Evolutionary conservation across 2,797 vertebrate species (phyloP), one percentile per base, ranked within the genome.

Genomic region (Crax fasciolata): DNA sequence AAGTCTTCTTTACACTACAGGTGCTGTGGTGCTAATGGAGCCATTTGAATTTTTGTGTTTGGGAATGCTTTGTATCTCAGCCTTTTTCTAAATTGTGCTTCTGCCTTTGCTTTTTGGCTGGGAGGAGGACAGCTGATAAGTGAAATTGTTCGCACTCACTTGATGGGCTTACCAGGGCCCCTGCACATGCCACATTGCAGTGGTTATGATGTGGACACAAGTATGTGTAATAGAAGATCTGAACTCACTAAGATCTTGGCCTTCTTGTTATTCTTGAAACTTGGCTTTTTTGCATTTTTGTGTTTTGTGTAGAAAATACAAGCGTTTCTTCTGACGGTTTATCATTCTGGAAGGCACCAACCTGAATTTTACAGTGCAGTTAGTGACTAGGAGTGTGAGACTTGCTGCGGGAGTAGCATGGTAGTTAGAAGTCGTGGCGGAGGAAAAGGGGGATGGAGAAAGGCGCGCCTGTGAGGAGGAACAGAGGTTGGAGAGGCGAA

Each of bases 51-150:
- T 93, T 84, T 49, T 28, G 10, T 20, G 17, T n/a, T 9, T 48
- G 75, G 90, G 93, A 39, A 84, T 59, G 70, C 13, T 87, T 74
- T 91, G 68, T 95, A 65, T 71, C 72, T 74, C 51, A 10, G 41
- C 71, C 30, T 78, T 71, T 46, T 83, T 49, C 65, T 72, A 83
- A 77, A 68, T 9, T 54, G 21, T 72, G 46, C 72, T 75, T 92
- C 35, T 87, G n/a, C 65, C 46, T 61, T 57, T 92, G 73, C 70
- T 85, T 51, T 61, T 90, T 38, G 58, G 46, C 3, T 84, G 73
- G 78, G 51, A 59, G 82, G 58, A 87, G 41, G 75, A 44, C 72
- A 93, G 77, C n/a, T 65, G 72, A 11, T 23, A 49, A 75, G 72
- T 57, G 41, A 66, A 72, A 65, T 52, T 65, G 55, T 68, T 92